These are phyloP conservation scores for Propithecus deckenii DNA, from an alignment of 2,797 vertebrate species.

Conservation along the genomic window DNA sequence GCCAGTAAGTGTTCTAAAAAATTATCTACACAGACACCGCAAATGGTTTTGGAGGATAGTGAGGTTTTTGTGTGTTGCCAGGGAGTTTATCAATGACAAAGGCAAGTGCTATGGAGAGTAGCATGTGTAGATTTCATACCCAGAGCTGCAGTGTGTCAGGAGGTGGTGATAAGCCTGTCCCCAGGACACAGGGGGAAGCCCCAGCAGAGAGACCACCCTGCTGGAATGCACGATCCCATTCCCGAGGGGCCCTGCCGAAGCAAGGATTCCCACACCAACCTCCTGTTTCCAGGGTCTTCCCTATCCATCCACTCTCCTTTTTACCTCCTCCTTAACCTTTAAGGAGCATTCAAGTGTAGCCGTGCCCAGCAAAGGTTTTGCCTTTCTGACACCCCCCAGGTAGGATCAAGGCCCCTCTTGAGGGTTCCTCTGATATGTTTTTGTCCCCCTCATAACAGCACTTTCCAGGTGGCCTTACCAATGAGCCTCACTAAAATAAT, in stretches of 20 bases:
- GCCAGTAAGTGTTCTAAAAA: neutral
- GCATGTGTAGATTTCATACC: neutral
- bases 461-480: neutral
- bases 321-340: neutral
- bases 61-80: neutral
- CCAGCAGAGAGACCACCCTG: too few relatives aligned
- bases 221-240: too few relatives aligned
- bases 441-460: neutral
- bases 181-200: accelerated
- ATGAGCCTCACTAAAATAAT: neutral
- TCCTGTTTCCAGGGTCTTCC: too few relatives aligned
- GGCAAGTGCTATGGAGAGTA: accelerated
- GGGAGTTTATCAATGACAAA: neutral
- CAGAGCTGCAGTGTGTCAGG: neutral
- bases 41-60: neutral
- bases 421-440: neutral
- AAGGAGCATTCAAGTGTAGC: neutral
- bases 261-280: neutral
- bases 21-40: neutral
- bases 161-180: neutral
- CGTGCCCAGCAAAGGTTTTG: neutral
- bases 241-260: neutral
- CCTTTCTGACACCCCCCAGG: neutral
- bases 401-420: too few relatives aligned
- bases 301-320: neutral